Conservation (phyloP, 2,888 invertebrate species). For the Meliscaeva auricollis region DNA sequence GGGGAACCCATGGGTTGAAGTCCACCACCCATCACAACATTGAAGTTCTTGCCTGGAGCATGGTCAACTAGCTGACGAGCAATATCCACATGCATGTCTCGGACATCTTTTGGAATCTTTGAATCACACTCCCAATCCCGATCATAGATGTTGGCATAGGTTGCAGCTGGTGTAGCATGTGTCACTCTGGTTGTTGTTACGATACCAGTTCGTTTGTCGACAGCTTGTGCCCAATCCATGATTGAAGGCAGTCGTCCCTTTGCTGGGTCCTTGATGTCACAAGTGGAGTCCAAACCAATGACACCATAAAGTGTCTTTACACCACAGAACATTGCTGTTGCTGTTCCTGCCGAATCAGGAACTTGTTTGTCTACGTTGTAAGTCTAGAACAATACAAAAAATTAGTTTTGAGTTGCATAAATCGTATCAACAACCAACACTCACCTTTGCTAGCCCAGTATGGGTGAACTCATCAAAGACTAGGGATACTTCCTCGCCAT, state of each 20-base stretch:
- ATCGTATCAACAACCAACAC: background rate
- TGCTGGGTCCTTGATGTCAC: constrained; percentile 79
- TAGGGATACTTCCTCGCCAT: constrained; percentile 86
- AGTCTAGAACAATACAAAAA: constrained; percentile 84
- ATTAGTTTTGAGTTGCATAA: background rate
- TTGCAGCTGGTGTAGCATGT: constrained; percentile 87
- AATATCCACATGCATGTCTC: constrained; percentile 84
- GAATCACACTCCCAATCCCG: constrained; percentile 87
- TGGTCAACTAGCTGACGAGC: constrained; percentile 87
- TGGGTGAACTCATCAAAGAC: constrained; percentile 87
- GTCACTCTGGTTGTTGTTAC: constrained; percentile 88
- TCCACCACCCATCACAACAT: constrained; percentile 88
- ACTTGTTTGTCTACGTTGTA: constrained; percentile 89
- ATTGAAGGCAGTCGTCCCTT: constrained; percentile 85
- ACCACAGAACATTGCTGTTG: constrained; percentile 88
- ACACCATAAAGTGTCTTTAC: constrained; percentile 86
- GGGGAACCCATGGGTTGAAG: constrained; percentile 83
- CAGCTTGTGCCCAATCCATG: constrained; percentile 86
- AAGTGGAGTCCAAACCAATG: constrained; percentile 84
- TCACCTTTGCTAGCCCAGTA: constrained; percentile 87
- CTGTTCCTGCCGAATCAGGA: constrained; percentile 89
- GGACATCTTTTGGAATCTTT: constrained; percentile 80
- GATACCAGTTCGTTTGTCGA: constrained; percentile 86
- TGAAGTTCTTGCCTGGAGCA: constrained; percentile 86
- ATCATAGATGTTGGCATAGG: constrained; percentile 86